These are phyloP conservation scores for Oreochromis grahami DNA, from an alignment of 2,797 vertebrate genomes.

Conservation along the genomic window DNA sequence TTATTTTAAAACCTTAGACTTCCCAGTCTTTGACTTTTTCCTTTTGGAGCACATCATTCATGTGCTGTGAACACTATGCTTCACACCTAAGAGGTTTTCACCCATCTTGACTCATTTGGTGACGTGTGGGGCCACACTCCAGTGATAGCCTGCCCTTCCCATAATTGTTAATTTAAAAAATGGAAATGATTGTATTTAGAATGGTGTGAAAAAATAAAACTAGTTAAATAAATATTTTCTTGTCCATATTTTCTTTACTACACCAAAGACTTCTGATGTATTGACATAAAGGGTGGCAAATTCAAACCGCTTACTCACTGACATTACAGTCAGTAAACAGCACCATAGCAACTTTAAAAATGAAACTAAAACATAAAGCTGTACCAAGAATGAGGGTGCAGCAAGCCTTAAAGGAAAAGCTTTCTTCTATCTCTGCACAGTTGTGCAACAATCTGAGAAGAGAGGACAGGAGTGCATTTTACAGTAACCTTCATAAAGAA, in stretches of 20 bases:
- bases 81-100: not conserved
- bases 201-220: not conserved
- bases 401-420: not conserved
- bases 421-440: not conserved
- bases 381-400: not conserved
- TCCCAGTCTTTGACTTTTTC: not conserved
- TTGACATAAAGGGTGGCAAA: not conserved
- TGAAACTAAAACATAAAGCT: not conserved
- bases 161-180: not conserved
- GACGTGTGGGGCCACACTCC: fast-evolving
- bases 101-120: not conserved
- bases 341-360: not conserved
- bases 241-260: not conserved
- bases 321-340: not conserved
- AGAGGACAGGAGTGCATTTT: not conserved
- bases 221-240: not conserved
- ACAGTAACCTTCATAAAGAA: not conserved
- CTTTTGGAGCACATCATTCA: not conserved
- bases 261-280: not conserved
- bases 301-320: not conserved
- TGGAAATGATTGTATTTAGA: not conserved
- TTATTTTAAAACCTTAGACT: not conserved
- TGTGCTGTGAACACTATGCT: not conserved
- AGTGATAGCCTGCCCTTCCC: not conserved
- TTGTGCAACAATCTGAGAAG: not conserved